These are phyloP conservation scores for Heliconius charithonia DNA, from an alignment of 2,888 invertebrate species.

Conservation along the genomic window DNA sequence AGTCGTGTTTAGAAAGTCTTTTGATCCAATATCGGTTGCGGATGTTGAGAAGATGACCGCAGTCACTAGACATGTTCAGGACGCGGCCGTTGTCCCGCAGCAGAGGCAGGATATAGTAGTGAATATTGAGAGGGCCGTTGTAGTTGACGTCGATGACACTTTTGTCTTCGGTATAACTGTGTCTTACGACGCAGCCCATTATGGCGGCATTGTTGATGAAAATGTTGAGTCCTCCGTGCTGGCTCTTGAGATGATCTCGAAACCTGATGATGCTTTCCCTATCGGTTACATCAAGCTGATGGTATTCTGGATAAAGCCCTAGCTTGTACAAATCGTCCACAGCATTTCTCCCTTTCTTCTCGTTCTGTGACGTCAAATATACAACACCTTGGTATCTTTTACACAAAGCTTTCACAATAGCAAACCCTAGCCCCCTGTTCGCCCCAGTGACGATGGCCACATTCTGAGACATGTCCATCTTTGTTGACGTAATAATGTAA, in stretches of 20 bases:
- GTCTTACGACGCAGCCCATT: slow-evolving; percentile 65
- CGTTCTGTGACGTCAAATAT: slow-evolving; percentile 86
- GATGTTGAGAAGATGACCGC: slow-evolving; percentile 85
- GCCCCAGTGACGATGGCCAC: slow-evolving; percentile 82
- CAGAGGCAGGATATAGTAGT: slow-evolving; percentile 87
- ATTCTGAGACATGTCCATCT: slow-evolving; percentile 48
- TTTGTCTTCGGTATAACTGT: slow-evolving; percentile 76
- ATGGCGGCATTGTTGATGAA: slow-evolving; percentile 90
- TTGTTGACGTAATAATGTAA: background rate
- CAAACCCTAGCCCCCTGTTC: slow-evolving; percentile 87
- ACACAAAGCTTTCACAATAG: slow-evolving; percentile 84
- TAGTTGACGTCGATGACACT: slow-evolving; percentile 87
- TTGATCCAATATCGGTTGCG: slow-evolving; percentile 73
- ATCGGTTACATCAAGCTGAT: slow-evolving; percentile 85
- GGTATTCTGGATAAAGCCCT: slow-evolving; percentile 52
- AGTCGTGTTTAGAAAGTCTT: slow-evolving; percentile 59
- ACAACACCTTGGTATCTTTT: slow-evolving; percentile 85
- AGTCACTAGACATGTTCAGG: slow-evolving; percentile 88
- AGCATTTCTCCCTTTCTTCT: slow-evolving; percentile 52
- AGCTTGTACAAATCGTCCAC: slow-evolving; percentile 54
- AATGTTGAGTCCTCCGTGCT: slow-evolving; percentile 88
- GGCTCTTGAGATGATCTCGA: slow-evolving; percentile 80
- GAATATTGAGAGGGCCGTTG: slow-evolving; percentile 84
- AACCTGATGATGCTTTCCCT: slow-evolving; percentile 83
- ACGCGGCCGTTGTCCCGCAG: slow-evolving; percentile 87